Evolutionary conservation across 2,888 invertebrate species (phyloP).

Genomic region (Chymomyza fuscimana): DNA sequence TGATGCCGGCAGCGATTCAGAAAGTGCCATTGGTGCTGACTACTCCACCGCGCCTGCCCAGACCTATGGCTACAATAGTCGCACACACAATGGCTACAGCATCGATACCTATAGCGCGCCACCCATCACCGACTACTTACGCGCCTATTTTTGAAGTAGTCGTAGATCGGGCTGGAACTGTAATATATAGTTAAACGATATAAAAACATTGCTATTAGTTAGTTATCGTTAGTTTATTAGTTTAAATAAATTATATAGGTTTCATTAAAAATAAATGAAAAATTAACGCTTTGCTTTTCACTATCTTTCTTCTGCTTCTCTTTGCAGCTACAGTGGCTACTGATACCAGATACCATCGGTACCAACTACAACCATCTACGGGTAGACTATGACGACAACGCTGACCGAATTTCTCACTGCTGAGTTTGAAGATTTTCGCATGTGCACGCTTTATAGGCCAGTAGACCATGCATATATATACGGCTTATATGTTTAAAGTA

Average conservation of each 20-base stretch:
- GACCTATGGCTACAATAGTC: constrained; percentile 61
- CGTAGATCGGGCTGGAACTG: background rate
- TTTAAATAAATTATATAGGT: constrained; percentile 22
- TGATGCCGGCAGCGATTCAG: constrained; percentile 47
- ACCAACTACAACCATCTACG: background rate
- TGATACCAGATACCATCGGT: background rate
- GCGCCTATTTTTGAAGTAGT: constrained; percentile 54
- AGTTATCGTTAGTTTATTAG: constrained; percentile 20
- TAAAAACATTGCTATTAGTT: background rate
- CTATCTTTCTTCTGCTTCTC: constrained; percentile 40
- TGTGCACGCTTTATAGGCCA: background rate
- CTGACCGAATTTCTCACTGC: background rate
- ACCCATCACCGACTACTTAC: constrained; percentile 56
- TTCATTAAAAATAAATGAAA: constrained; percentile 48
- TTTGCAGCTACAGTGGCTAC: constrained; percentile 52
- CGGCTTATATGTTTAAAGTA: background rate
- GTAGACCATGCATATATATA: background rate
- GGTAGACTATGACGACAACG: background rate
- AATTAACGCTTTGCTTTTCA: constrained; percentile 40
- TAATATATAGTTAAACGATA: constrained; percentile 17
- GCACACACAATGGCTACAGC: constrained; percentile 55
- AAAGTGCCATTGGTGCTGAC: constrained; percentile 44
- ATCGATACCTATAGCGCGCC: constrained; percentile 57
- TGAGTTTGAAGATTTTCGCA: background rate
- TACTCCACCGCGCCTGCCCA: constrained; percentile 48